These are phyloP conservation scores for Chromobotia macracanthus DNA, from an alignment of 2,797 vertebrate genomes.

Conservation along the genomic window DNA sequence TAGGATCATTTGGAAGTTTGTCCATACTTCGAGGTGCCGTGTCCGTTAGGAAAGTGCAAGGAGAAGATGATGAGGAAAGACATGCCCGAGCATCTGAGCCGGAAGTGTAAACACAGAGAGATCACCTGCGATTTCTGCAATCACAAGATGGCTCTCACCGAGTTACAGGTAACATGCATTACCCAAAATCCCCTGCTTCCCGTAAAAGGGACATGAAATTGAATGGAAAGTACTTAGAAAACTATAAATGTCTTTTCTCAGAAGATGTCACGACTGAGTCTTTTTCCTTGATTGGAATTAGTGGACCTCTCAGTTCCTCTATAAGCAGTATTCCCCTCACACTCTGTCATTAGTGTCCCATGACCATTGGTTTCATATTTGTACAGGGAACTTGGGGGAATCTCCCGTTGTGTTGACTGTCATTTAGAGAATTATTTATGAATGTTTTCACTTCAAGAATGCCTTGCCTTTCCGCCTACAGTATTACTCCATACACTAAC, in stretches of 20 bases:
- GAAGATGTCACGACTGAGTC: background rate
- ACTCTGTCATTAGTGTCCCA: conserved; percentile 50
- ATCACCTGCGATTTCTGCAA: conserved; percentile 91
- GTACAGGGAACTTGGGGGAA: conserved; percentile 58
- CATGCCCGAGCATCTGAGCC: conserved; percentile 88
- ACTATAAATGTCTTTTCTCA: background rate
- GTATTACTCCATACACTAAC: conserved; percentile 11
- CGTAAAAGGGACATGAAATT: conserved; percentile 22
- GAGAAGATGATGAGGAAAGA: conserved; percentile 91
- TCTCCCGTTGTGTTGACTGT: conserved; percentile 46
- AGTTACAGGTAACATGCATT: conserved; percentile 74
- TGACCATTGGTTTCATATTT: conserved; percentile 56
- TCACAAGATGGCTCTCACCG: conserved; percentile 85
- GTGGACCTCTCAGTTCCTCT: conserved; percentile 50
- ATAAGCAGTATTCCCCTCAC: conserved; percentile 51
- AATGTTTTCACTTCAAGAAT: conserved; percentile 35
- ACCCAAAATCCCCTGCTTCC: conserved; percentile 7
- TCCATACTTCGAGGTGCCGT: conserved; percentile 90
- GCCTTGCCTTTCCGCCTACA: conserved; percentile 14
- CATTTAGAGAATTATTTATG: conserved; percentile 50
- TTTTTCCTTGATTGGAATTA: conserved; percentile 43
- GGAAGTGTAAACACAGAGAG: conserved; percentile 92
- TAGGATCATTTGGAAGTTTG: conserved; percentile 93
- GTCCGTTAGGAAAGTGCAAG: conserved; percentile 89
- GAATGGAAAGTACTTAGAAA: conserved; percentile 35